Conservation (phyloP, 1,140 invertebrate species). For the Vanessa tameamea region DNA sequence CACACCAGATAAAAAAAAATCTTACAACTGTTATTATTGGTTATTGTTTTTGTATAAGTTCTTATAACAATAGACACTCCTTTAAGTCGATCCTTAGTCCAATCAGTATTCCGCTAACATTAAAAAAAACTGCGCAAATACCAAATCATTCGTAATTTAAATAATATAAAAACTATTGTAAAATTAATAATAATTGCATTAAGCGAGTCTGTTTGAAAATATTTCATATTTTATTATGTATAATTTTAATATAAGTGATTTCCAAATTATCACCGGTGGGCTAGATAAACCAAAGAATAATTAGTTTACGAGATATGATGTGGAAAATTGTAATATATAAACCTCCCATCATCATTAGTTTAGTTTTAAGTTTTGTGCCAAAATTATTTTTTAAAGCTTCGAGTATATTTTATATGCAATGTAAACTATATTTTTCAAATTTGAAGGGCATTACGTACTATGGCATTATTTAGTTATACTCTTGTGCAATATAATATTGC, state of each 20-base stretch:
- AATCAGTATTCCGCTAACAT: constrained; percentile 30
- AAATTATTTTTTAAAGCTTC: constrained; percentile 67
- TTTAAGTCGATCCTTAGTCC: not conserved
- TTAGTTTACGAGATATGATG: constrained; percentile 55
- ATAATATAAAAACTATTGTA: constrained; percentile 29
- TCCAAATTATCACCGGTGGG: constrained; percentile 66
- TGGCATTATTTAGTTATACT: constrained; percentile 63
- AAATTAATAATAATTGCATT: constrained; percentile 44
- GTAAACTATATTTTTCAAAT: constrained; percentile 65
- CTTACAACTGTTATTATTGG: not conserved
- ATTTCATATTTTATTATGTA: constrained; percentile 67
- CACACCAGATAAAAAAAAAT: not conserved
- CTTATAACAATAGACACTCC: not conserved
- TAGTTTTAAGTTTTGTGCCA: constrained; percentile 68
- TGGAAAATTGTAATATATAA: constrained; percentile 70
- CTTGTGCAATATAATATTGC: constrained; percentile 67
- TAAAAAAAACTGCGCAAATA: constrained; percentile 4
- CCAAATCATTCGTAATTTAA: constrained; percentile 13
- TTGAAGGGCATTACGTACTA: constrained; percentile 69
- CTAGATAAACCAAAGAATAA: constrained; percentile 79
- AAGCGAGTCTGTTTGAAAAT: constrained; percentile 59
- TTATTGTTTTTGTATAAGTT: not conserved
- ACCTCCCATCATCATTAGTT: constrained; percentile 57
- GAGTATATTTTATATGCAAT: constrained; percentile 55
- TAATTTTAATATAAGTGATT: constrained; percentile 64